Evolutionary conservation across 2,888 invertebrate genomes (phyloP).

Genomic region (Lissocephala sabroskyi): DNA sequence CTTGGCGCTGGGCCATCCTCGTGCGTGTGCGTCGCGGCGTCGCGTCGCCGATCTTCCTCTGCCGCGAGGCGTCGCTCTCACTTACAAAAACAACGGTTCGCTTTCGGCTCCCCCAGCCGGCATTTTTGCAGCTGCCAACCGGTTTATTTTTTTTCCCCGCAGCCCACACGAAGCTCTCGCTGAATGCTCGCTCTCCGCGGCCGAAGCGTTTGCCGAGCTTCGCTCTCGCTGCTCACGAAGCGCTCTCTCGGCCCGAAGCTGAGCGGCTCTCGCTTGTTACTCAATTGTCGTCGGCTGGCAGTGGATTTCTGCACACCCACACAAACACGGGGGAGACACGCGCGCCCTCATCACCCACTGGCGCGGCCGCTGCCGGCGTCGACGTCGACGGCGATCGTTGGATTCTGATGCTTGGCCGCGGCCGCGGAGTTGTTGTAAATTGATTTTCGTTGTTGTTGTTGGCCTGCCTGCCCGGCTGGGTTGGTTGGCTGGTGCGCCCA

Average conservation of each 20-base stretch:
- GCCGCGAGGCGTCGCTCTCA: too few relatives aligned
- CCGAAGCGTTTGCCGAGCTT: constrained; percentile 47
- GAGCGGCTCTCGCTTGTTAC: too few relatives aligned
- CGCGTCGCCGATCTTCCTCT: too few relatives aligned
- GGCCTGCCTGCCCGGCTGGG: constrained; percentile 16
- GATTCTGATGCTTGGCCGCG: constrained; percentile 50
- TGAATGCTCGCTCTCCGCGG: constrained; percentile 9
- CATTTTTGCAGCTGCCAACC: constrained; percentile 58
- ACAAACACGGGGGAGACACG: too few relatives aligned
- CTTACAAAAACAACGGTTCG: background rate
- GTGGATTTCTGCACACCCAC: constrained; percentile 51
- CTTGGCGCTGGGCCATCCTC: too few relatives aligned
- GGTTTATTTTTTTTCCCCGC: constrained; percentile 33
- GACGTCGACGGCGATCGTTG: constrained; percentile 38
- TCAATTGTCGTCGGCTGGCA: background rate
- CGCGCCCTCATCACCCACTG: too few relatives aligned
- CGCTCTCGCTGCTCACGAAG: constrained; percentile 32
- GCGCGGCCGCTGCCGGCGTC: too few relatives aligned
- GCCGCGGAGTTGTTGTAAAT: constrained; percentile 54
- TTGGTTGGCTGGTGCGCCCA: constrained; percentile 63
- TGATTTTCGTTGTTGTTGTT: constrained; percentile 48
- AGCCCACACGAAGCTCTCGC: background rate
- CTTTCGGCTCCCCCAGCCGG: constrained; percentile 37
- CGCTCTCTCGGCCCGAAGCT: constrained; percentile 10
- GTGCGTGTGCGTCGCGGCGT: too few relatives aligned